phyloP scores from a whole-genome alignment of 2,797 vertebrate genomes.

The Cossypha dichroa region DNA sequence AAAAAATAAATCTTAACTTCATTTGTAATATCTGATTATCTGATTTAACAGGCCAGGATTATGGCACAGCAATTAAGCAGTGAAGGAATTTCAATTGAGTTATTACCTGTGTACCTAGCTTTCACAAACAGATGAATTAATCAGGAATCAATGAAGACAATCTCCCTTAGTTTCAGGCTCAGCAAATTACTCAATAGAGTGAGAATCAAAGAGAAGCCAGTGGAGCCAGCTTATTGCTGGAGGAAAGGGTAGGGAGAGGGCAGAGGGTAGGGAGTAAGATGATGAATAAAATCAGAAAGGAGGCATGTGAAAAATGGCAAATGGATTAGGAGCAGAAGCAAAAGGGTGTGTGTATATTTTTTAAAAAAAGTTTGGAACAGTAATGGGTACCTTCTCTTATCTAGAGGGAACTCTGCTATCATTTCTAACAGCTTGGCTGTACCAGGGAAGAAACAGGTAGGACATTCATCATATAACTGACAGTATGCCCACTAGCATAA shows the following conservation, averaged over 20 bases:
- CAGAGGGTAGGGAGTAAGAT: background rate
- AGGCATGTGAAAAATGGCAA: background rate
- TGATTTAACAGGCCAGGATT: conserved; percentile 6
- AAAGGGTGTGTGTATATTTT: background rate
- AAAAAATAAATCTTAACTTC: background rate
- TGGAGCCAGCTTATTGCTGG: background rate
- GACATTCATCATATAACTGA: conserved; percentile 2
- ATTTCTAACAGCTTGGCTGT: background rate
- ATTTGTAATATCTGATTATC: background rate
- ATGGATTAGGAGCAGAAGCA: background rate
- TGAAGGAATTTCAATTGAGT: conserved; percentile 39
- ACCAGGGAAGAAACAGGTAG: background rate
- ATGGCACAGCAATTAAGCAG: background rate
- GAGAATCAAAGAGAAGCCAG: background rate
- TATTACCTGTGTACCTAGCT: conserved; percentile 28
- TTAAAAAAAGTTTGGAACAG: background rate
- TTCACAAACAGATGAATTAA: conserved; percentile 22
- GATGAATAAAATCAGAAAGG: conserved; percentile 2
- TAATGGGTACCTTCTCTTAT: background rate
- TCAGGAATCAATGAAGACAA: conserved; percentile 41
- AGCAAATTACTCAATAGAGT: background rate
- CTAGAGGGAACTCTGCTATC: background rate
- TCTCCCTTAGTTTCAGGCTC: conserved; percentile 2
- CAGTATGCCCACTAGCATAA: background rate
- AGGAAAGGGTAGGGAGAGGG: background rate